Evolutionary conservation across 2,888 invertebrate genomes (phyloP).

Genomic region (Rotaria magnacalcarata): DNA sequence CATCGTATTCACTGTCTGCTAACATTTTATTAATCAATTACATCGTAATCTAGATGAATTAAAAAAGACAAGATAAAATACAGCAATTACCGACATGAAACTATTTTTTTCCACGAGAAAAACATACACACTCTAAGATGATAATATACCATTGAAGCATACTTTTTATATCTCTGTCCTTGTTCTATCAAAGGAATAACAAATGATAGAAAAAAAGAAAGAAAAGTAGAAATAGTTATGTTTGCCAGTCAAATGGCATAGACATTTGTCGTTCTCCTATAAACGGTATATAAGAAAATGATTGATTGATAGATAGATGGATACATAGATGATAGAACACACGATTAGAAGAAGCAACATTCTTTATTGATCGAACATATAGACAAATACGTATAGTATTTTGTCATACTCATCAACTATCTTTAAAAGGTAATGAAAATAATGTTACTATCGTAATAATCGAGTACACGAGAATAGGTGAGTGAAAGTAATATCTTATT

Average conservation of each 20-base stretch:
- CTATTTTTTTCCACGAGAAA: background rate
- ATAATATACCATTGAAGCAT: background rate
- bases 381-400: background rate
- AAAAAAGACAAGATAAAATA: background rate
- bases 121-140: background rate
- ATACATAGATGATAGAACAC: background rate
- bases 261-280: background rate
- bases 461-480: background rate
- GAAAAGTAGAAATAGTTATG: background rate
- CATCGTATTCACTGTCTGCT: background rate
- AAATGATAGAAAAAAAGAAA: background rate
- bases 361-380: background rate
- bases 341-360: background rate
- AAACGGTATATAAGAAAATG: background rate
- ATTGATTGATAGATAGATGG: background rate
- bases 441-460: background rate
- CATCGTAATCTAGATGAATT: background rate
- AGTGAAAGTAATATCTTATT: background rate
- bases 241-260: background rate
- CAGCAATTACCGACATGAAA: too few species aligned
- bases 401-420: background rate
- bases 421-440: background rate
- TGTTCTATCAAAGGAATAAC: background rate
- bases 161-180: constrained; percentile 2
- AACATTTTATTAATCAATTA: background rate